Evolutionary conservation across 2,113 vertebrate species (phyloP).

Genomic region (Lophius piscatorius): DNA sequence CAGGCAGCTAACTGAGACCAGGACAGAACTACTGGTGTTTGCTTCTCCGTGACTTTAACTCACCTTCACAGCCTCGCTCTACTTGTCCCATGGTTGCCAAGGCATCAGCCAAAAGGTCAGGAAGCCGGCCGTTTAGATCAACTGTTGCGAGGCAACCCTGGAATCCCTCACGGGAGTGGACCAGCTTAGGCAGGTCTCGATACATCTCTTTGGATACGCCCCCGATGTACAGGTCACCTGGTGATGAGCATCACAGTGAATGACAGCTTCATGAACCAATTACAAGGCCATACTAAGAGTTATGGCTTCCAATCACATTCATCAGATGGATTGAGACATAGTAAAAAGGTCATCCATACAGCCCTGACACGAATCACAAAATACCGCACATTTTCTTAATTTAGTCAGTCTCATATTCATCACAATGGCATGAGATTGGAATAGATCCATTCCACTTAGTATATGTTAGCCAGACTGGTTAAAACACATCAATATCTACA

Average conservation of each 20-base stretch:
- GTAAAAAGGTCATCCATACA: too few relatives aligned
- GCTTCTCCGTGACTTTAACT: conserved; percentile 28
- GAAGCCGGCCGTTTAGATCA: conserved; percentile 95
- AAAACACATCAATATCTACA: too few relatives aligned
- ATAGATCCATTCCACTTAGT: too few relatives aligned
- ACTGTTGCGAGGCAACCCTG: conserved; percentile 97
- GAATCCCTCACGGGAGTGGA: conserved; percentile 96
- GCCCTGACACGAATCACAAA: too few relatives aligned
- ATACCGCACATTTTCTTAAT: too few relatives aligned
- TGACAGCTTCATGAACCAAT: too few relatives aligned
- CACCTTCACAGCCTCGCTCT: conserved; percentile 98
- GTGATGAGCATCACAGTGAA: neutral
- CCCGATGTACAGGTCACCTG: conserved; percentile 96
- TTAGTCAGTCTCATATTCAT: too few relatives aligned
- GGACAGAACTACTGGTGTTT: neutral
- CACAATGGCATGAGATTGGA: too few relatives aligned
- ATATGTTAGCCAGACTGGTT: too few relatives aligned
- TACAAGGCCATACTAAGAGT: too few relatives aligned
- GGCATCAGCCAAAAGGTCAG: conserved; percentile 95
- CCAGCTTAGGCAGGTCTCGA: conserved; percentile 94
- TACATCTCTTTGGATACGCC: conserved; percentile 98
- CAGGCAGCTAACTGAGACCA: conserved; percentile 7
- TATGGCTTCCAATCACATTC: neutral
- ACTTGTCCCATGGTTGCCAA: conserved; percentile 94
- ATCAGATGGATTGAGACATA: too few relatives aligned